phyloP scores from a whole-genome alignment of 2,797 vertebrate genomes.

The Philypnodon macrostomus region DNA sequence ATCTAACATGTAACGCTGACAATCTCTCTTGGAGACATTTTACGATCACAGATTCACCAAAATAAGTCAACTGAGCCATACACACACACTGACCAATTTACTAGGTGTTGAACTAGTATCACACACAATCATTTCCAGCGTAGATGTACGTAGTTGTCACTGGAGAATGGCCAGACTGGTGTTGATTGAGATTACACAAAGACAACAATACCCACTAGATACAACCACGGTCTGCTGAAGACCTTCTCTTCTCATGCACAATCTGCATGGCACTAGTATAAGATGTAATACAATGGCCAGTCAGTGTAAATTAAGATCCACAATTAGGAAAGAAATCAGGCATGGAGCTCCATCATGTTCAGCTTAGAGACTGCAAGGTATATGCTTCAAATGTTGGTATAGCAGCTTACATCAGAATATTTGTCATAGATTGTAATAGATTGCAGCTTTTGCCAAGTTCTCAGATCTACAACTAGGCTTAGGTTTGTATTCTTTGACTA shows the following conservation, averaged over 20 bases:
- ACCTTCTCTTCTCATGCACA: too few species aligned
- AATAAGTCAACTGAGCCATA: constrained; percentile 17
- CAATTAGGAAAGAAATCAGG: constrained; percentile 15
- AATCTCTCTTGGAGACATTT: constrained; percentile 56
- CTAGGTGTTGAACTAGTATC: too few species aligned
- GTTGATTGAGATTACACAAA: too few species aligned
- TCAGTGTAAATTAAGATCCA: not conserved
- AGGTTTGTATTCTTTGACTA: constrained; percentile 26
- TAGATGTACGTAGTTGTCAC: too few species aligned
- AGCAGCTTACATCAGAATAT: constrained; percentile 51
- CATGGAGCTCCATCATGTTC: constrained; percentile 52
- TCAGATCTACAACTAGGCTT: constrained; percentile 40
- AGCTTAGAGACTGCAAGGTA: constrained; percentile 55
- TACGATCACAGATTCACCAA: constrained; percentile 8
- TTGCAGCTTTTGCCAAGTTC: constrained; percentile 55
- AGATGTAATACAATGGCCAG: not conserved
- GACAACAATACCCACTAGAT: too few species aligned
- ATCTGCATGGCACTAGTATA: too few species aligned
- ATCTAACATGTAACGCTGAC: constrained; percentile 49
- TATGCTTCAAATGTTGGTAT: constrained; percentile 63
- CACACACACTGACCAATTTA: not conserved
- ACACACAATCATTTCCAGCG: too few species aligned
- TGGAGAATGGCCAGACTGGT: too few species aligned
- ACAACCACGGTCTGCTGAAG: too few species aligned
- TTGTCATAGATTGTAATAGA: constrained; percentile 50